Evolutionary conservation across 2,797 vertebrate species (phyloP).

Genomic region (Rhabdophis nuchalis): DNA sequence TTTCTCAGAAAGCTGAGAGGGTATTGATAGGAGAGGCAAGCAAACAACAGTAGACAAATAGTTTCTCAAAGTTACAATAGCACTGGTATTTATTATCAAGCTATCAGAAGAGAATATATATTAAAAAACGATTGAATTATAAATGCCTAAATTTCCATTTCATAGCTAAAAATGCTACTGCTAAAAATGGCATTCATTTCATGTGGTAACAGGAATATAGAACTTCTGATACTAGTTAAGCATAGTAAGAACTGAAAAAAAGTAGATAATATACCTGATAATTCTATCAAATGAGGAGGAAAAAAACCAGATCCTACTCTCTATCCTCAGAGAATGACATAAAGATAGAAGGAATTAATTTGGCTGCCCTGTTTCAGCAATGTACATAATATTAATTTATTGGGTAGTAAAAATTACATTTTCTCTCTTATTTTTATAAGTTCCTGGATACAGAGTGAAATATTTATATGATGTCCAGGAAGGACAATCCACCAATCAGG

Average conservation of each 20-base stretch:
- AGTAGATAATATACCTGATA: constrained; percentile 16
- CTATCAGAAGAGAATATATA: constrained; percentile 1
- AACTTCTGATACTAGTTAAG: constrained; percentile 10
- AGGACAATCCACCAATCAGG: neutral
- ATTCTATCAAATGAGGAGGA: neutral
- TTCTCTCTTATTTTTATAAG: neutral
- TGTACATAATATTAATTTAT: neutral
- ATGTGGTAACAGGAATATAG: constrained; percentile 3
- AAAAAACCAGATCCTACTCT: neutral
- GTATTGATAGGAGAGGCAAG: constrained; percentile 20
- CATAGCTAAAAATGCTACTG: neutral
- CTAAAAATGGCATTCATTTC: constrained; percentile 13
- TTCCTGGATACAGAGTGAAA: neutral
- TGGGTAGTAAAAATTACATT: neutral
- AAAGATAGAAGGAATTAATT: neutral
- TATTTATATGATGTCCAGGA: neutral
- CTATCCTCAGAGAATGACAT: neutral
- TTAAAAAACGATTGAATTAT: neutral
- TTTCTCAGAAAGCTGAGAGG: constrained; percentile 20
- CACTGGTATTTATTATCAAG: constrained; percentile 20
- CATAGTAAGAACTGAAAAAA: constrained; percentile 9
- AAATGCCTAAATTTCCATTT: neutral
- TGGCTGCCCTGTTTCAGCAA: neutral
- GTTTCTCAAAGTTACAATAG: constrained; percentile 18
- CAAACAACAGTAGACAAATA: constrained; percentile 15